Percentiles rank a stretch among this genome's conserved stretches.
Conservation (phyloP, 30 jellyfish, hydroid and myxozoan species). For the Aurelia sp. region DNA sequence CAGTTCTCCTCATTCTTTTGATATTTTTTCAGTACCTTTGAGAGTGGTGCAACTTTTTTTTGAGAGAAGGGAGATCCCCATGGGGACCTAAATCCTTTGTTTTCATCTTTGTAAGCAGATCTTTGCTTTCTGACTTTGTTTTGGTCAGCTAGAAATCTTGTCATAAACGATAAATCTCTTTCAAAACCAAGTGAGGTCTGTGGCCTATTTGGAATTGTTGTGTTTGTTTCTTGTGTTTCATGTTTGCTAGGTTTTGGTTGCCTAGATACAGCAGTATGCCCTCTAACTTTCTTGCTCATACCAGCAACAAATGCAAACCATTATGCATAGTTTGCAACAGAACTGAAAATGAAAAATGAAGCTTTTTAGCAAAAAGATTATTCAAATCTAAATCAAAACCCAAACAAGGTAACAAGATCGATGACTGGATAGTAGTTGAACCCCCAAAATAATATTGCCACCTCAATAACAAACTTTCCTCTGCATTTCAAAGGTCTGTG, state of each 20-base stretch:
- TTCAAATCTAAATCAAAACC: background rate
- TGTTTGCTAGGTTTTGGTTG: background rate
- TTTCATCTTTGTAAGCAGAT: background rate
- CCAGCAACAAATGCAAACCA: constrained; percentile 1
- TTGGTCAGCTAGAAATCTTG: constrained; percentile 1
- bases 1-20: constrained; percentile 39
- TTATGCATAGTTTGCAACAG: too few relatives aligned
- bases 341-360: too few relatives aligned
- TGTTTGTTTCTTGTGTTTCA: background rate
- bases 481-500: too few relatives aligned
- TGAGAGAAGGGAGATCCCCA: background rate
- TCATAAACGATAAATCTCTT: constrained; percentile 36
- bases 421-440: too few relatives aligned
- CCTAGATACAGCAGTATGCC: constrained; percentile 33
- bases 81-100: background rate
- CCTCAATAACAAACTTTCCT: too few relatives aligned
- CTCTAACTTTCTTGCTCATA: constrained; percentile 54
- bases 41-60: constrained; percentile 19
- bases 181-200: constrained; percentile 77
- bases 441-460: too few relatives aligned
- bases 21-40: constrained; percentile 25
- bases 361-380: background rate
- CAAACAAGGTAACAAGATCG: too few relatives aligned
- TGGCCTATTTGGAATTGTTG: constrained; percentile 25
- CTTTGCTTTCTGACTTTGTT: background rate